Evolutionary conservation across 2,888 invertebrate species (phyloP).

Genomic region (Eupelmus urozonus): DNA sequence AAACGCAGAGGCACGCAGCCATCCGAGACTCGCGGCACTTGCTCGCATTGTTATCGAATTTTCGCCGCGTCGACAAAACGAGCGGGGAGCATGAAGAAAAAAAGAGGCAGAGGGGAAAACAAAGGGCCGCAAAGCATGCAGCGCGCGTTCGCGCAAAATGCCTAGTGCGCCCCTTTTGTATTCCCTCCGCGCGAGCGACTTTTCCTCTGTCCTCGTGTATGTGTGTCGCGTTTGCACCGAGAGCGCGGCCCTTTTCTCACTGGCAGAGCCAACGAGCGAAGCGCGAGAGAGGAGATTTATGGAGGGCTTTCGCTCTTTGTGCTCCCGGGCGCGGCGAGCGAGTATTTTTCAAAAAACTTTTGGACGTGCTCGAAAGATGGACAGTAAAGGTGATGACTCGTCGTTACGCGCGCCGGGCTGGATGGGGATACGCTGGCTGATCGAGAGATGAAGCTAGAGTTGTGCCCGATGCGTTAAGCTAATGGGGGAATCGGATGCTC

Average conservation of each 20-base stretch:
- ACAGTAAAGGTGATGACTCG: too few species aligned
- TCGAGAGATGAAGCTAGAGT: too few species aligned
- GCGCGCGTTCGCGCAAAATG: slow-evolving; percentile 26
- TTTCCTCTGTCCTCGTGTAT: background rate
- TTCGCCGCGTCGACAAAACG: slow-evolving; percentile 36
- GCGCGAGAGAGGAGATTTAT: slow-evolving; percentile 38
- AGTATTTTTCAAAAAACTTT: background rate
- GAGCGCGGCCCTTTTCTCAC: background rate
- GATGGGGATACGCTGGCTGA: too few species aligned
- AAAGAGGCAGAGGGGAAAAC: slow-evolving; percentile 1
- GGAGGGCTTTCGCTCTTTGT: slow-evolving; percentile 4
- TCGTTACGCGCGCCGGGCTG: too few species aligned
- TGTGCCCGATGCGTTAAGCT: too few species aligned
- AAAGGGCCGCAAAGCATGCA: slow-evolving; percentile 13
- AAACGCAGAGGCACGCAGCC: background rate
- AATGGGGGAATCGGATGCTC: too few species aligned
- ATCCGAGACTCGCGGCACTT: background rate
- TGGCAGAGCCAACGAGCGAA: background rate
- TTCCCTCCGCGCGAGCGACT: slow-evolving; percentile 4
- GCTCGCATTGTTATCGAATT: slow-evolving; percentile 44
- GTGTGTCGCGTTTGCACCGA: background rate
- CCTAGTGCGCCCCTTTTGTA: slow-evolving; percentile 31
- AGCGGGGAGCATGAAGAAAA: background rate
- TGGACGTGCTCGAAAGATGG: too few species aligned
- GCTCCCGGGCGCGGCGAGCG: background rate